phyloP scores from a whole-genome alignment of 2,797 vertebrate species.

The Miichthys miiuy region DNA sequence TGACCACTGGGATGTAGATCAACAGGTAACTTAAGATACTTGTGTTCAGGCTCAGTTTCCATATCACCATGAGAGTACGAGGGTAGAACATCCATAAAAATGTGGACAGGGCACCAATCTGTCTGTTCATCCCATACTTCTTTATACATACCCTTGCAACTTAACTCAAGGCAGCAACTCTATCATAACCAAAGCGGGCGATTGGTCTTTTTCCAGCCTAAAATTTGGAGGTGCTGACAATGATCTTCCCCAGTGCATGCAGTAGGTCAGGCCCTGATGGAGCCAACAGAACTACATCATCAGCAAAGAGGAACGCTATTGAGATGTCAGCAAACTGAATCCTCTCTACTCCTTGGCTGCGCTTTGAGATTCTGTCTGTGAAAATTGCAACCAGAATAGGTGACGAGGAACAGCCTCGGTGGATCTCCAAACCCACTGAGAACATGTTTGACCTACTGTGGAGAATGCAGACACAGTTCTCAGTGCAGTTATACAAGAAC shows the following conservation, averaged over 20 bases:
- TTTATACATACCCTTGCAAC: not conserved
- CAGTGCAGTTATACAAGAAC: not conserved
- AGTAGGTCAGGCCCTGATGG: not conserved
- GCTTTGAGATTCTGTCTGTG: not conserved
- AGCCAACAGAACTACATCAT: slow-evolving; percentile 10
- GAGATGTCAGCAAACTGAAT: slow-evolving; percentile 9
- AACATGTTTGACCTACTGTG: not conserved
- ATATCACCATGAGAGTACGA: slow-evolving; percentile 10
- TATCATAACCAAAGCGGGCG: not conserved
- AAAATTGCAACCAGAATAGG: slow-evolving; percentile 3
- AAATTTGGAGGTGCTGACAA: slow-evolving; percentile 3
- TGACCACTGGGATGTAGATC: not conserved
- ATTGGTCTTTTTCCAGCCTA: not conserved
- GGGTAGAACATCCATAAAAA: slow-evolving; percentile 8
- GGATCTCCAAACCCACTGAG: slow-evolving; percentile 1
- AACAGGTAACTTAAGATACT: slow-evolving; percentile 11
- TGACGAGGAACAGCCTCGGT: not conserved
- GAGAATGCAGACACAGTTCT: not conserved
- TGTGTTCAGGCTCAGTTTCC: not conserved
- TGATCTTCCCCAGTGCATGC: not conserved
- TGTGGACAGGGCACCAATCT: not conserved
- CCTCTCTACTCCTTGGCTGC: slow-evolving; percentile 7
- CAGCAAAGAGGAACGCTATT: not conserved
- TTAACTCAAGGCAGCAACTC: slow-evolving; percentile 7
- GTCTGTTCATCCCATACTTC: slow-evolving; percentile 16